Evolutionary conservation across 2,797 vertebrate species (phyloP).

Genomic region (Zenarchopterus dispar): DNA sequence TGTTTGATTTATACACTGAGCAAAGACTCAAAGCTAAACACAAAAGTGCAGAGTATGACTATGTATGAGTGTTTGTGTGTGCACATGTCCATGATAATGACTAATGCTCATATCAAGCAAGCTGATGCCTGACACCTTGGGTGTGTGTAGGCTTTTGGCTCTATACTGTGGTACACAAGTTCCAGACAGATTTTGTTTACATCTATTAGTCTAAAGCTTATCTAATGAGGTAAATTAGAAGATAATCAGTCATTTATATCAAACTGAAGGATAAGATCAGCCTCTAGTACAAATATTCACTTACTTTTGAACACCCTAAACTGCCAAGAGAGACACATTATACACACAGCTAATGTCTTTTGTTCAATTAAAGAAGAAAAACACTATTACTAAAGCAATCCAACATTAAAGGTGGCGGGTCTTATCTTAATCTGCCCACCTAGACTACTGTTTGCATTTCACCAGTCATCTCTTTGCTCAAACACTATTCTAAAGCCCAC

Average conservation of each 20-base stretch:
- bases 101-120: slow-evolving; percentile 27
- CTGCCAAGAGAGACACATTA: slow-evolving; percentile 2
- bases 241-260: slow-evolving; percentile 4
- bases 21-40: slow-evolving; percentile 24
- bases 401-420: background rate
- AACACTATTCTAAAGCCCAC: no score
- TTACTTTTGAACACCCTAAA: slow-evolving; percentile 4
- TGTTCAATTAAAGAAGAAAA: no score
- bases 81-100: slow-evolving; percentile 4
- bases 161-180: slow-evolving; percentile 10
- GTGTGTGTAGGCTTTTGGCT: slow-evolving; percentile 32
- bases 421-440: slow-evolving; percentile 3
- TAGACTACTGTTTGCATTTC: no score
- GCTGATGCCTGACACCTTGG: slow-evolving; percentile 27
- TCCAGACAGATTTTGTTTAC: slow-evolving; percentile 27
- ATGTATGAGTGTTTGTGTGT: background rate
- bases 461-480: no score
- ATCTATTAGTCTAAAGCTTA: slow-evolving; percentile 17
- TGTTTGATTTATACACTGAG: slow-evolving; percentile 36
- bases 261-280: slow-evolving; percentile 6
- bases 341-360: no score
- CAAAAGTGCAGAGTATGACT: slow-evolving; percentile 17
- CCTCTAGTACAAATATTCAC: background rate
- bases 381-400: no score
- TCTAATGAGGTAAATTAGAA: slow-evolving; percentile 20